Base-by-base conservation (phyloP, 2,797 vertebrate species). In the Crenuchus spilurus region DNA sequence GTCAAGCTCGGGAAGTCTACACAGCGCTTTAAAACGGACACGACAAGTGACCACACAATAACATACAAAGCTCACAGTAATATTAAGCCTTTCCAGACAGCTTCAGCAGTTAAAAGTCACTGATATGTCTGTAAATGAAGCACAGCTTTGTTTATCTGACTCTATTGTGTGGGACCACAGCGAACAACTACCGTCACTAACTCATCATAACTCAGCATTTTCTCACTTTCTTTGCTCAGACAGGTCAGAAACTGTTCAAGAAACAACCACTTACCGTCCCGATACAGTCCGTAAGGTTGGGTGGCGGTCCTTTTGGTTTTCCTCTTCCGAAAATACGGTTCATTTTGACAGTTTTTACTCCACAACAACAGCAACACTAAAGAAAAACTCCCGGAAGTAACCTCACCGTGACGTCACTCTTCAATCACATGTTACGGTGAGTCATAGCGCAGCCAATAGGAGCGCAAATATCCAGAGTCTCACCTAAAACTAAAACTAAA, bases 201-300 rank as follows among this genome's bases (percentile, higher is more conserved):
- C 33, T 11, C 4, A 49, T 2, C 44, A 16, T 20, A 2, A 20
- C 16, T 18, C 9, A 51, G 22, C 18, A 37, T 1, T 75, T 82
- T 72, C 86, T 73, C 89, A 90, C 86, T 90, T 91, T 90, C 80
- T 82, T 78, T 39, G 70, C 46, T 46, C 37, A 51, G 18, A 55
- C 41, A 68, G 33, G 35, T 26, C 11, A 2, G 63, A 28, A 84
- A 90, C n/a, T 85, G 78, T 84, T 72, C 1, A 8, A 44, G 42
- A 9, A 26, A 41, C 4, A 2, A 49, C 37, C 24, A 92, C 97
- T 90, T 86, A 99, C 97, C 78, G 51, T 94, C 76, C 94, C 94
- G 78, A 99, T 99, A 74, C 97, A 99, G 91, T 99, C 97, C 0
- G 96, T 91, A 3, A 99, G 90, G 87, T 95, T 99, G 11, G 97